phyloP scores from a whole-genome alignment of 1,140 invertebrate genomes.

The Oncopeltus fasciatus region DNA sequence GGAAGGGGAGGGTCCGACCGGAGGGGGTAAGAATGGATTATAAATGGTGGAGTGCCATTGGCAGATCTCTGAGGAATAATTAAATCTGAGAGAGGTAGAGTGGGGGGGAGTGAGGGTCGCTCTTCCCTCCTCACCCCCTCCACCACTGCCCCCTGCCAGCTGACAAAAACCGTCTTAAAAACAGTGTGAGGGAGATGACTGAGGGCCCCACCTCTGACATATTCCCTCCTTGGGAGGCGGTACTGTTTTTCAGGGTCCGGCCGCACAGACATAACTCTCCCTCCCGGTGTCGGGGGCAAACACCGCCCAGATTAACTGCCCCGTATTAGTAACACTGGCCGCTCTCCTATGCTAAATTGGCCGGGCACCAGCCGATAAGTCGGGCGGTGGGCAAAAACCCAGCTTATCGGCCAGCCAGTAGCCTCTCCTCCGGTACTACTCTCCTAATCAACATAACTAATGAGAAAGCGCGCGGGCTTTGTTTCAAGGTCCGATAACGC shows the following conservation, averaged over 20 bases:
- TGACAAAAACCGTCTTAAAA: conserved; percentile 18
- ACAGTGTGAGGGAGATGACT: background rate
- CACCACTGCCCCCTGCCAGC: background rate
- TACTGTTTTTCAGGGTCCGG: background rate
- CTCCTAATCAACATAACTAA: conserved; percentile 20
- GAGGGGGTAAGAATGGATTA: conserved; percentile 3
- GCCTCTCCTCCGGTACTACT: too few species aligned
- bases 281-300: conserved; percentile 20
- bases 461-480: too few species aligned
- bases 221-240: conserved; percentile 13
- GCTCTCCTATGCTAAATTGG: conserved; percentile 18
- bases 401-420: background rate
- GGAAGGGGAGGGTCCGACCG: background rate
- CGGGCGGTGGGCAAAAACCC: conserved; percentile 18
- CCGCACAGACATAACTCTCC: conserved; percentile 11
- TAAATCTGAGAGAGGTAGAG: conserved; percentile 11
- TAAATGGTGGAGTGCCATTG: conserved; percentile 13
- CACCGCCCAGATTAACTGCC: conserved; percentile 21
- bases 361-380: conserved; percentile 17
- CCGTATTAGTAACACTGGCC: conserved; percentile 21
- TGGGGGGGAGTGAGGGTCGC: too few species aligned
- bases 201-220: conserved; percentile 13
- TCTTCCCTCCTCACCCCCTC: too few species aligned
- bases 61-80: conserved; percentile 19
- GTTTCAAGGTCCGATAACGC: too few species aligned